A percentile compares a stretch with the other conserved stretches of the same genome.
Evolutionary conservation across 92 coral and sea anemone species (phyloP).

Genomic region (Epizoanthus illoricatus): DNA sequence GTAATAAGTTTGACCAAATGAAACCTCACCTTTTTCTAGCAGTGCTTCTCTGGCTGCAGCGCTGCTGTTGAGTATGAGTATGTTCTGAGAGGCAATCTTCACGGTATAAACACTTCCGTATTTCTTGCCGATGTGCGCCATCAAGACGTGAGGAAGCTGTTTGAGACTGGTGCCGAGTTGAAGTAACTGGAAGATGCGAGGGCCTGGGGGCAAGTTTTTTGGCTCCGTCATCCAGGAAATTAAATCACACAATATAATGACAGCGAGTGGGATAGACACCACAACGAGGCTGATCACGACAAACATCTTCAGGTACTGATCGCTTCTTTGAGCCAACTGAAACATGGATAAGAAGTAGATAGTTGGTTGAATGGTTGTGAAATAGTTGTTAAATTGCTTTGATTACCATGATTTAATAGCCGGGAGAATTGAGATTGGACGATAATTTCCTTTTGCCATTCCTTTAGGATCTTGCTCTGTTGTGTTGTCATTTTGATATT

Average conservation of each 20-base stretch:
- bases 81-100: background rate
- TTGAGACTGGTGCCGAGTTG: background rate
- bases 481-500: too few species aligned
- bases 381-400: too few species aligned
- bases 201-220: background rate
- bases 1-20: too few species aligned
- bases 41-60: background rate
- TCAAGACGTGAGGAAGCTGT: background rate
- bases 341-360: too few species aligned
- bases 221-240: conserved; percentile 5
- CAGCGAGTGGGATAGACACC: background rate
- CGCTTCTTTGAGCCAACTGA: too few species aligned
- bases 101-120: background rate
- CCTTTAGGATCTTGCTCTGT: too few species aligned
- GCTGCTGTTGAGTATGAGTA: background rate
- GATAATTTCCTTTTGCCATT: too few species aligned
- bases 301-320: background rate
- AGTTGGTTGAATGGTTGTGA: too few species aligned
- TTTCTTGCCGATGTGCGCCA: background rate
- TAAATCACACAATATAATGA: background rate
- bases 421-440: too few species aligned
- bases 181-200: background rate
- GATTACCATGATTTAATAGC: too few species aligned
- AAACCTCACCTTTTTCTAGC: background rate
- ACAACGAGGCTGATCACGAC: background rate